A percentile compares a stretch with the other conserved stretches of the same genome.
These are phyloP conservation scores for Collichthys lucidus DNA, from an alignment of 2,113 vertebrate genomes.

Conservation along the genomic window DNA sequence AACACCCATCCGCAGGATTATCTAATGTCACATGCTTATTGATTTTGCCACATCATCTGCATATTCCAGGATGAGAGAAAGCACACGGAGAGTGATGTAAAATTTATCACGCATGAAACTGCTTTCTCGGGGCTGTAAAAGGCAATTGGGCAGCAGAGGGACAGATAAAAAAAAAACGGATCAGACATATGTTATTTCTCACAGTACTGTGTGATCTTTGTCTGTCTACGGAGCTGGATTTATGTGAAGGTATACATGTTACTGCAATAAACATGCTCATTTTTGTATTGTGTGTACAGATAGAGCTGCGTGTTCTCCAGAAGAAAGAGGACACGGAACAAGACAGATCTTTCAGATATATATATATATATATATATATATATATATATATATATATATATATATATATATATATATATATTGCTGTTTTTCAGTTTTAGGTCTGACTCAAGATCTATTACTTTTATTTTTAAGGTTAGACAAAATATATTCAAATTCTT, in stretches of 20 bases:
- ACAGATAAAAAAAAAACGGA: slow-evolving; percentile 29
- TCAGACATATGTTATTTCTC: slow-evolving; percentile 31
- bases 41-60: slow-evolving; percentile 34
- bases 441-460: too few relatives aligned
- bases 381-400: too few relatives aligned
- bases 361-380: too few relatives aligned
- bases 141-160: not conserved
- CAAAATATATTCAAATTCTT: not conserved
- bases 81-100: slow-evolving; percentile 10
- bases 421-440: too few relatives aligned
- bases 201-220: slow-evolving; percentile 6
- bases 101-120: slow-evolving; percentile 38
- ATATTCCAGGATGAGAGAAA: slow-evolving; percentile 17
- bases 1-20: slow-evolving; percentile 16
- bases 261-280: not conserved
- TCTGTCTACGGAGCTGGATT: not conserved
- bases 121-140: slow-evolving; percentile 17
- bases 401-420: too few relatives aligned
- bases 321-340: not conserved
- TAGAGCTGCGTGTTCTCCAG: not conserved
- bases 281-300: not conserved
- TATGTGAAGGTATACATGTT: not conserved
- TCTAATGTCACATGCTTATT: slow-evolving; percentile 1
- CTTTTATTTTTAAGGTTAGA: not conserved
- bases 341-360: not conserved